phyloP scores from a whole-genome alignment of 2,888 invertebrate species.

The Blomia tropicalis region DNA sequence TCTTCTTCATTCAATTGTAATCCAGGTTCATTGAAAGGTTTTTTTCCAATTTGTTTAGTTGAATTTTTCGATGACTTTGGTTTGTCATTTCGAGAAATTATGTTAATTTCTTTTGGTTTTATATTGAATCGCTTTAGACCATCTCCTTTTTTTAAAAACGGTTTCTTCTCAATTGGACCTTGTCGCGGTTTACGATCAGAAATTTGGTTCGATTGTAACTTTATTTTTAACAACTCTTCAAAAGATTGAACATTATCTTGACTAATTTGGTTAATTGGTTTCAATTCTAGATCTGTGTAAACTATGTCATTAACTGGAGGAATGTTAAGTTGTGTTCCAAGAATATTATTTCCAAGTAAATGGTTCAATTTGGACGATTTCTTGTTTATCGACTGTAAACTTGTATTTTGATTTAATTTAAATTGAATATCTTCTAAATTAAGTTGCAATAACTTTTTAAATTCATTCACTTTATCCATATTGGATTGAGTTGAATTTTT shows the following conservation, averaged over 20 bases:
- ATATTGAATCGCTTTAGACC: too few species aligned
- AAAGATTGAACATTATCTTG: slow-evolving; percentile 40
- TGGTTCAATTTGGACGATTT: neutral
- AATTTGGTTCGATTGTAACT: slow-evolving; percentile 35
- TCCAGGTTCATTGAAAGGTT: too few species aligned
- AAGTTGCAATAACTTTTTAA: neutral
- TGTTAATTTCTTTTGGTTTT: too few species aligned
- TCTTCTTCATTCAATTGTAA: too few species aligned
- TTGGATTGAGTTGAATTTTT: too few species aligned
- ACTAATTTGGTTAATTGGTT: slow-evolving; percentile 7
- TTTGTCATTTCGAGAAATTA: too few species aligned
- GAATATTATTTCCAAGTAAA: neutral
- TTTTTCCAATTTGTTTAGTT: too few species aligned
- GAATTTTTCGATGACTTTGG: too few species aligned
- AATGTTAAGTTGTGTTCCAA: neutral
- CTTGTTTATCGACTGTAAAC: neutral
- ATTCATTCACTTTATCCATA: neutral
- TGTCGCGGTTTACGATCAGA: neutral
- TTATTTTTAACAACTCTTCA: slow-evolving; percentile 45
- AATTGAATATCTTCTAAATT: neutral
- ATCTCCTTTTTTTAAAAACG: neutral
- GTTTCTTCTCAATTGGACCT: neutral
- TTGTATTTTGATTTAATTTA: neutral
- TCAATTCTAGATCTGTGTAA: too few species aligned
- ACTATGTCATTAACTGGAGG: neutral